Percentiles rank a stretch among this genome's conserved stretches.
phyloP scores from a whole-genome alignment of 2,888 invertebrate genomes.

The Watsonalla cultraria region DNA sequence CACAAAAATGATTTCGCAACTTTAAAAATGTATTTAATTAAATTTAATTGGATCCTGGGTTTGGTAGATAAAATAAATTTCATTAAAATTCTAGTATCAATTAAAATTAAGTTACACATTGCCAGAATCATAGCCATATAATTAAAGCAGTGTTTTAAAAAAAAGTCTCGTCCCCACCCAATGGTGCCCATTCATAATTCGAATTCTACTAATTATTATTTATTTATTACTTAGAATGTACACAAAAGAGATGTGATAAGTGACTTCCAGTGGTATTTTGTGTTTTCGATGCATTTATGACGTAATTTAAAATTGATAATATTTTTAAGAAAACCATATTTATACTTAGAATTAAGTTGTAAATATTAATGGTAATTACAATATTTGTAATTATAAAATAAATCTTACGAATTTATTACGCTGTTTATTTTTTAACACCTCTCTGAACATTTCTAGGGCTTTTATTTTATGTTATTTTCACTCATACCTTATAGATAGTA shows the following conservation, averaged over 20 bases:
- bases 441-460: slow-evolving; percentile 4
- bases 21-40: background rate
- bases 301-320: slow-evolving; percentile 43
- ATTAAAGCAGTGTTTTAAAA: slow-evolving; percentile 21
- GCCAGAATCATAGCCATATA: slow-evolving; percentile 51
- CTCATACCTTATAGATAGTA: too few relatives aligned
- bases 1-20: too few relatives aligned
- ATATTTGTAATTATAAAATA: slow-evolving; percentile 71
- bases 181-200: slow-evolving; percentile 27
- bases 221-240: slow-evolving; percentile 40
- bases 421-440: slow-evolving; percentile 13
- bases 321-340: slow-evolving; percentile 65
- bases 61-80: too few relatives aligned
- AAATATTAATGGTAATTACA: slow-evolving; percentile 70
- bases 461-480: too few relatives aligned
- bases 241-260: slow-evolving; percentile 73
- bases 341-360: slow-evolving; percentile 61
- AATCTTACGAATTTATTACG: slow-evolving; percentile 40
- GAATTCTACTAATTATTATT: slow-evolving; percentile 4
- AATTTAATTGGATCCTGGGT: background rate
- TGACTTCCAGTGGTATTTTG: slow-evolving; percentile 47
- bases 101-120: slow-evolving; percentile 23
- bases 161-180: slow-evolving; percentile 48
- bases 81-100: too few relatives aligned
- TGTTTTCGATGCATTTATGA: slow-evolving; percentile 70